Percentiles rank a stretch among this genome's conserved stretches.
Evolutionary conservation across 2,113 vertebrate species (phyloP).

Genomic region (Osmerus eperlanus): DNA sequence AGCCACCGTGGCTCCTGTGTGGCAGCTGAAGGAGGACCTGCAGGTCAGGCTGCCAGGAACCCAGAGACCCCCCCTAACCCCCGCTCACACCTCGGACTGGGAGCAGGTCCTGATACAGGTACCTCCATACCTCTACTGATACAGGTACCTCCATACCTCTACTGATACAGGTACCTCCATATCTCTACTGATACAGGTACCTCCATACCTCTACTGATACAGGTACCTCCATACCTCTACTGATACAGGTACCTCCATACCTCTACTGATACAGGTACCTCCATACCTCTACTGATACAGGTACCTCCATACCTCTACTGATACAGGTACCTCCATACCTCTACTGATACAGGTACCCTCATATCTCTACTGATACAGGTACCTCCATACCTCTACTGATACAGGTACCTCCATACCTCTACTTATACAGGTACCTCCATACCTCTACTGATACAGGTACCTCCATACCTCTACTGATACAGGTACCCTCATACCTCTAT

Average conservation of each 20-base stretch:
- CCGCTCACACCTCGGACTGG: conserved; percentile 48
- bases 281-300: too few relatives aligned
- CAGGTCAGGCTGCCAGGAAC: conserved; percentile 66
- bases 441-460: too few relatives aligned
- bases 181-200: not conserved
- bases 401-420: too few relatives aligned
- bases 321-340: too few relatives aligned
- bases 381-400: too few relatives aligned
- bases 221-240: too few relatives aligned
- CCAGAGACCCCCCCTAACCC: conserved; percentile 22
- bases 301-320: too few relatives aligned
- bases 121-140: conserved; percentile 12
- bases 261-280: not conserved
- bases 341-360: not conserved
- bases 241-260: too few relatives aligned
- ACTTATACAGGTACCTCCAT: too few relatives aligned
- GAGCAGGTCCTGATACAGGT: conserved; percentile 79
- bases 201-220: not conserved
- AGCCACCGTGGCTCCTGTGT: conserved; percentile 74
- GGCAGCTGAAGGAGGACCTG: conserved; percentile 80
- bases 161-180: conserved; percentile 77
- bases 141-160: conserved; percentile 25
- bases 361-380: too few relatives aligned
- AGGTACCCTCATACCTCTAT: too few relatives aligned
- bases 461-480: too few relatives aligned